phyloP scores from a whole-genome alignment of 2,797 vertebrate genomes.

The Enteromius radiatus region DNA sequence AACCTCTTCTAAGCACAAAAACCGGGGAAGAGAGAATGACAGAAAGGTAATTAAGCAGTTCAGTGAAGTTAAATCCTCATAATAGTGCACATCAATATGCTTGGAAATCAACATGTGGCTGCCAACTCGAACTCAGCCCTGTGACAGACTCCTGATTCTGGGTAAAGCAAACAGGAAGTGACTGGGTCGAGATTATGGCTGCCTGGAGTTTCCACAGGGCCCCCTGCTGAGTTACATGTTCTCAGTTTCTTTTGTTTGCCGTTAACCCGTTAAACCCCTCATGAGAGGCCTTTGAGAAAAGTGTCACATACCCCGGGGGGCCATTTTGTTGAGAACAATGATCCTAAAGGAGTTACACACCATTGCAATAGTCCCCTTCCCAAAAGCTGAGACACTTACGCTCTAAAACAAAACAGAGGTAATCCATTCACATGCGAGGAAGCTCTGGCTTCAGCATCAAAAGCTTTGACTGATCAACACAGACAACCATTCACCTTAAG shows the following conservation, averaged over 20 bases:
- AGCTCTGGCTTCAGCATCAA: constrained; percentile 23
- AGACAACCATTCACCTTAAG: constrained; percentile 6
- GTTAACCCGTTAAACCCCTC: constrained; percentile 85
- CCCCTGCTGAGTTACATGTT: constrained; percentile 81
- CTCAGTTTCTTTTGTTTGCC: constrained; percentile 79
- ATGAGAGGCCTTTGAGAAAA: constrained; percentile 79
- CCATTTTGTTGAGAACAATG: constrained; percentile 81
- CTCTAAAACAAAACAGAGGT: constrained; percentile 47
- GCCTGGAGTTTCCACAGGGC: constrained; percentile 76
- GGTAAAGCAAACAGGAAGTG: constrained; percentile 71
- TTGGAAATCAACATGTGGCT: constrained; percentile 41
- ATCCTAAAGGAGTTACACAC: constrained; percentile 82
- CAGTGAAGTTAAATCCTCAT: neutral
- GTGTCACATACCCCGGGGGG: constrained; percentile 81
- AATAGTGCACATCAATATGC: constrained; percentile 10
- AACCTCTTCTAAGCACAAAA: neutral
- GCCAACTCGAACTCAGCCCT: constrained; percentile 12
- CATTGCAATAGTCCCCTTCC: constrained; percentile 69
- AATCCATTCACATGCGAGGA: constrained; percentile 34
- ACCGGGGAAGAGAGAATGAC: neutral
- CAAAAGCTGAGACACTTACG: constrained; percentile 31
- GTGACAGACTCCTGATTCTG: constrained; percentile 54
- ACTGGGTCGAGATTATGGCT: constrained; percentile 73
- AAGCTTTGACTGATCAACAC: constrained; percentile 22
- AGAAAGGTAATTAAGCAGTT: neutral